Evolutionary conservation across 2,797 vertebrate genomes (phyloP).

Genomic region (Poeciliopsis gracilis): DNA sequence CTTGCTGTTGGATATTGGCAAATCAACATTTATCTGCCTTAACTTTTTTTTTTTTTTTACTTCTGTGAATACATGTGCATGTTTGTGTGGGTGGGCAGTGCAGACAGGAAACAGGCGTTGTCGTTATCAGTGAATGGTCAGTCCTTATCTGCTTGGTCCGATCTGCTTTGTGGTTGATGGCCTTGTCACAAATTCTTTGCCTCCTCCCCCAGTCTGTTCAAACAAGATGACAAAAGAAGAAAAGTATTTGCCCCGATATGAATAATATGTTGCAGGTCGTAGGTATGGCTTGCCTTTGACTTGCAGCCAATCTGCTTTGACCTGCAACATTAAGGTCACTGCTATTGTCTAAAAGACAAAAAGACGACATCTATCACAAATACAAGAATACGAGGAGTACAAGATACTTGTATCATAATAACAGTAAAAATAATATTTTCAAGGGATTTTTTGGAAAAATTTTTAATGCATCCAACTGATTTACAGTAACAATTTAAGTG

Average conservation of each 20-base stretch:
- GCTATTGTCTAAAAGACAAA: not conserved
- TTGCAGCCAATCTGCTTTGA: not conserved
- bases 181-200: slow-evolving; percentile 9
- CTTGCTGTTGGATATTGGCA: slow-evolving; percentile 9
- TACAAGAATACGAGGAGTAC: not conserved
- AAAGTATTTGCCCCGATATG: not conserved
- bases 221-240: not conserved
- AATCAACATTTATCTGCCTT: slow-evolving; percentile 10
- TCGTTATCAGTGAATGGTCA: slow-evolving; percentile 39
- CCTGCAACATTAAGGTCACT: not conserved
- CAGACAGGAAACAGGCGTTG: slow-evolving; percentile 18
- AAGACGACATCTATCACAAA: not conserved
- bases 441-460: not conserved
- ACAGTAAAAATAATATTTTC: not conserved
- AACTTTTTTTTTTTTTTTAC: slow-evolving; percentile 2
- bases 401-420: not conserved
- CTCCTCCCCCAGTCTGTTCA: not conserved
- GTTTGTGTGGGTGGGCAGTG: slow-evolving; percentile 1
- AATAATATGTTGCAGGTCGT: not conserved
- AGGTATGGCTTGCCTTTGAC: not conserved
- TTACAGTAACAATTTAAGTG: not conserved
- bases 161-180: slow-evolving; percentile 14
- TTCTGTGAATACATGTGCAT: not conserved
- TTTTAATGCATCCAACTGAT: not conserved
- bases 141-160: slow-evolving; percentile 39